Percentiles rank a stretch among this genome's conserved stretches.
phyloP scores from a whole-genome alignment of 2,113 vertebrate species.

The Psilopogon haemacephalus region DNA sequence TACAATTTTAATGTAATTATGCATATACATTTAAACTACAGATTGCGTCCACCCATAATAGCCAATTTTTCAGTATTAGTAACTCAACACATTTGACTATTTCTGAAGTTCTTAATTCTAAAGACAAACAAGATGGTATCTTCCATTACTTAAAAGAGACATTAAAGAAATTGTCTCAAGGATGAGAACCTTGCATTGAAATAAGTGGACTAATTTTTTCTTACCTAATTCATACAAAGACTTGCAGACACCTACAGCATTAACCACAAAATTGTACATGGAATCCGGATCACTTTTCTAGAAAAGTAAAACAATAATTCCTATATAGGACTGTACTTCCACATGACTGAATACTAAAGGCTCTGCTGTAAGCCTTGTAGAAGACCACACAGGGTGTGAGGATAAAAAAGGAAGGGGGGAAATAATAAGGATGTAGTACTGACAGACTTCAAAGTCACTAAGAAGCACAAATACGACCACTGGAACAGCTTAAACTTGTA shows the following conservation, averaged over 20 bases:
- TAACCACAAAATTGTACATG: background rate
- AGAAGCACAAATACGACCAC: background rate
- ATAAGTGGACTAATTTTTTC: background rate
- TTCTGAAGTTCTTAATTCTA: background rate
- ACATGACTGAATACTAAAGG: background rate
- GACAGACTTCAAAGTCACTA: background rate
- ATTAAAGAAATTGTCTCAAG: background rate
- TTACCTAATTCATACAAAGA: background rate
- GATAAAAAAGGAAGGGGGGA: background rate
- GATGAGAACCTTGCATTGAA: background rate
- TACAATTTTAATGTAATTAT: background rate
- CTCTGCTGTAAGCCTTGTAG: conserved; percentile 18
- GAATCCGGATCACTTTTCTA: background rate
- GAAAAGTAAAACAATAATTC: background rate
- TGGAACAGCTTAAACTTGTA: background rate
- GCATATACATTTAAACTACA: background rate
- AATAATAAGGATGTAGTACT: conserved; percentile 19
- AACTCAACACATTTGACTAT: background rate
- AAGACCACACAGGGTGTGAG: background rate
- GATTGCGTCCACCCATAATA: background rate
- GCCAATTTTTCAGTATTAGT: background rate
- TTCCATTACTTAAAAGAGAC: background rate
- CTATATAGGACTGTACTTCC: background rate
- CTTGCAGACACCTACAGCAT: background rate
- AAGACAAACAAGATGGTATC: background rate